A percentile compares a stretch with the other conserved stretches of the same genome.
Evolutionary conservation across 2,888 invertebrate species (phyloP).

Genomic region (Himalopsyche kuldschensis): DNA sequence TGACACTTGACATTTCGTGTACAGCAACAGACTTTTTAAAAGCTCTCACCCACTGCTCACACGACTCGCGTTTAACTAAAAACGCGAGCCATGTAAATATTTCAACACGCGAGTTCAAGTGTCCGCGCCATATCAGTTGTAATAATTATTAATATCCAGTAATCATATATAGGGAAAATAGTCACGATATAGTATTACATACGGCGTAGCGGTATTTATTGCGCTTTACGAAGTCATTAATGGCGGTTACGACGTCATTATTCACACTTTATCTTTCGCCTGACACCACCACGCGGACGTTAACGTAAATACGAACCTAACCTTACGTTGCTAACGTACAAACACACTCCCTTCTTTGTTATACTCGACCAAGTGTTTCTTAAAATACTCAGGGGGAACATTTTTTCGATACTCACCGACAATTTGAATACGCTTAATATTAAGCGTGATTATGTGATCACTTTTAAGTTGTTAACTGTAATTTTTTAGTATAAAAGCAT

Average conservation of each 20-base stretch:
- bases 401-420: too few relatives aligned
- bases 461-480: too few relatives aligned
- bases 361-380: too few relatives aligned
- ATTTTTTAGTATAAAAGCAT: too few relatives aligned
- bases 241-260: conserved; percentile 23
- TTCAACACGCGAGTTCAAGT: background rate
- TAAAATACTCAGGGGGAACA: too few relatives aligned
- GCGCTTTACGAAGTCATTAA: conserved; percentile 29
- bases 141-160: background rate
- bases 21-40: background rate
- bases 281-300: background rate
- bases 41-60: background rate
- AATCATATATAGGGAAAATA: background rate
- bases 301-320: background rate
- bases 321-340: background rate
- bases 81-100: background rate
- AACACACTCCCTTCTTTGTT: too few relatives aligned
- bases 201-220: conserved; percentile 19
- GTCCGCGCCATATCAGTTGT: background rate
- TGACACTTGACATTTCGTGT: background rate
- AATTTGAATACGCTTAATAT: too few relatives aligned
- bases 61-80: background rate
- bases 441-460: too few relatives aligned
- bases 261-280: conserved; percentile 24
- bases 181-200: background rate